Evolutionary conservation across 2,888 invertebrate genomes (phyloP).

Genomic region (Leptinotarsa juncta): DNA sequence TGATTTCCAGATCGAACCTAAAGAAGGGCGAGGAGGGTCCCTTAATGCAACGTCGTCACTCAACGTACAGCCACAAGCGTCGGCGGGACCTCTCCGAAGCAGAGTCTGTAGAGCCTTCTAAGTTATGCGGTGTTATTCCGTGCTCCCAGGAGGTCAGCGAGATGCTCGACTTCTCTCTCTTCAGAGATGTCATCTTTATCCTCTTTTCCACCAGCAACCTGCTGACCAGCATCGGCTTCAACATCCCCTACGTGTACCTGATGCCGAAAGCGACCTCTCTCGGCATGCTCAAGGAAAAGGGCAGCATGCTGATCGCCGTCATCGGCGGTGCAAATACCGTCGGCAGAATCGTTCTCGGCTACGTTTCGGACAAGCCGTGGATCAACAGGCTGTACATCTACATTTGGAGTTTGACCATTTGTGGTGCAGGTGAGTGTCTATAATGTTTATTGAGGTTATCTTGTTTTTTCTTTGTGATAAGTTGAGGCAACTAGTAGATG

Average conservation of each 20-base stretch:
- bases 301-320: slow-evolving; percentile 80
- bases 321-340: slow-evolving; percentile 90
- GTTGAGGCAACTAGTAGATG: no score
- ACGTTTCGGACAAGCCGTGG: slow-evolving; percentile 88
- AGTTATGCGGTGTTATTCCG: slow-evolving; percentile 36
- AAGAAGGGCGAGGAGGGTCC: slow-evolving; percentile 53
- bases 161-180: slow-evolving; percentile 88
- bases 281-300: slow-evolving; percentile 69
- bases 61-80: slow-evolving; percentile 47
- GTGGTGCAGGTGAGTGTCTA: slow-evolving; percentile 81
- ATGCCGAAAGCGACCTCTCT: slow-evolving; percentile 77
- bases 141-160: slow-evolving; percentile 40
- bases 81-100: slow-evolving; percentile 39
- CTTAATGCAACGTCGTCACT: slow-evolving; percentile 52
- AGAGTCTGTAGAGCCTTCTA: slow-evolving; percentile 62
- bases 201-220: slow-evolving; percentile 94
- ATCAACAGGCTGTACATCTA: slow-evolving; percentile 92
- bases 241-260: slow-evolving; percentile 91
- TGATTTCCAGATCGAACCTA: slow-evolving; percentile 53
- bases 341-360: slow-evolving; percentile 90
- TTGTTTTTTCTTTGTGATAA: no score
- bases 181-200: slow-evolving; percentile 88
- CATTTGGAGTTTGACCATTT: slow-evolving; percentile 86
- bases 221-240: slow-evolving; percentile 93
- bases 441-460: no score